Base-by-base conservation (phyloP, 53 echinoderm and acorn worm genomes). In the Henricia sp. region DNA sequence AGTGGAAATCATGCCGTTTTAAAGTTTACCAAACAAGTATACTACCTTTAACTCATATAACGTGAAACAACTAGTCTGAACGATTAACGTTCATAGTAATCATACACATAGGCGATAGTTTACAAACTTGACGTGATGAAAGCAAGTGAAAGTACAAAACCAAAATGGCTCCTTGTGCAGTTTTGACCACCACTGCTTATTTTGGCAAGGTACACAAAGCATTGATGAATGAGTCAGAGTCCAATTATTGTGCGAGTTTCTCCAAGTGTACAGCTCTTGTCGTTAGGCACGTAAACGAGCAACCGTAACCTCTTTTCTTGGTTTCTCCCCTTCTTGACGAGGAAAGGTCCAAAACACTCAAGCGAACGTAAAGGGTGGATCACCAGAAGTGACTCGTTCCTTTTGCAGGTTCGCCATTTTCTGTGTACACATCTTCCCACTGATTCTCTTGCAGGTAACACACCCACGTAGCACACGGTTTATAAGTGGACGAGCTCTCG, bases 331-430 rank as follows among this genome's bases (percentile, higher is more conserved):
- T 51, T 37, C 44, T n/a, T n/a, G n/a, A n/a, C n/a, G n/a, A 24
- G 10, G 30, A 84, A 70, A 2, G 91, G 77, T 4, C 91, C 88
- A 38, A 91, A 91, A 44, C 54, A 88, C 69, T n/a, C n/a, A n/a
- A n/a, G n/a, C 2, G 86, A 87, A 1, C 51, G 57, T 48, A 33
- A 91, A 91, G 29, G 84, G 75, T 29, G 87, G 87, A 16, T 88
- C 59, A 33, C 68, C 70, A 5, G 71, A 65, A n/a, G n/a, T n/a
- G n/a, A n/a, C n/a, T n/a, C n/a, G n/a, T n/a, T n/a, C n/a, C n/a
- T 6, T n/a, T 17, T 85, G 90, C 8, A 91, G 56, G 13, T 83
- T 75, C 1, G 91, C 67, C 91, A 91, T 88, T 3, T 48, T 44
- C 38, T 88, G 87, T 1, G 50, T 9, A 10, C 34, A 23, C 1